A percentile compares a stretch with the other conserved stretches of the same genome.
Conservation (phyloP, 1,140 invertebrate genomes). For the Cydia strobilella region DNA sequence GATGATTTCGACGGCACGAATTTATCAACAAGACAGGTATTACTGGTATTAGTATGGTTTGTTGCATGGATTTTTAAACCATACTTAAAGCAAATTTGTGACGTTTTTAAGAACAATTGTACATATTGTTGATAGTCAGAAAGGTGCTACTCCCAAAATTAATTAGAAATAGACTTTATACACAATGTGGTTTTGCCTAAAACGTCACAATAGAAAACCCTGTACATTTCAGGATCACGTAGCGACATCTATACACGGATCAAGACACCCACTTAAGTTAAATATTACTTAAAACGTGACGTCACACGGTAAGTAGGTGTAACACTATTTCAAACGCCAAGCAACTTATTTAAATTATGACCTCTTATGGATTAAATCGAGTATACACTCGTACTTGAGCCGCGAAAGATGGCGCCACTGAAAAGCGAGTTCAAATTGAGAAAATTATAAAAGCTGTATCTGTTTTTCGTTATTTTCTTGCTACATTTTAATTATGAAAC, state of each 20-base stretch:
- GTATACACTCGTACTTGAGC: not conserved
- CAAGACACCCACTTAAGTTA: not conserved
- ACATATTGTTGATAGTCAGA: too few species aligned
- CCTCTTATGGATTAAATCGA: conserved; percentile 4
- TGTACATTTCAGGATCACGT: not conserved
- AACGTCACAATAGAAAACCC: not conserved
- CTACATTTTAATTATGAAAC: not conserved
- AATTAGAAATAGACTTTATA: too few species aligned
- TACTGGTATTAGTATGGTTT: too few species aligned
- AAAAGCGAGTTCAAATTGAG: not conserved
- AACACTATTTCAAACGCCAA: not conserved
- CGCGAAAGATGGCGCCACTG: not conserved
- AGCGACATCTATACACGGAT: conserved; percentile 6
- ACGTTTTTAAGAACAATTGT: too few species aligned
- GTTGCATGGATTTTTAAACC: too few species aligned
- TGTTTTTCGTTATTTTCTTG: not conserved
- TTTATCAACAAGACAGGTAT: too few species aligned
- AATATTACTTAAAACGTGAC: conserved; percentile 2
- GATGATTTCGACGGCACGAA: too few species aligned
- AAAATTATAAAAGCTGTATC: not conserved
- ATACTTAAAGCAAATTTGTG: too few species aligned
- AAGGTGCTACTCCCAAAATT: too few species aligned
- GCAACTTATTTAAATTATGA: conserved; percentile 16
- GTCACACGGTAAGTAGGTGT: not conserved
- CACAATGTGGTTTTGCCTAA: not conserved